phyloP scores from a whole-genome alignment of 2,797 vertebrate genomes.

The Cuculus canorus region DNA sequence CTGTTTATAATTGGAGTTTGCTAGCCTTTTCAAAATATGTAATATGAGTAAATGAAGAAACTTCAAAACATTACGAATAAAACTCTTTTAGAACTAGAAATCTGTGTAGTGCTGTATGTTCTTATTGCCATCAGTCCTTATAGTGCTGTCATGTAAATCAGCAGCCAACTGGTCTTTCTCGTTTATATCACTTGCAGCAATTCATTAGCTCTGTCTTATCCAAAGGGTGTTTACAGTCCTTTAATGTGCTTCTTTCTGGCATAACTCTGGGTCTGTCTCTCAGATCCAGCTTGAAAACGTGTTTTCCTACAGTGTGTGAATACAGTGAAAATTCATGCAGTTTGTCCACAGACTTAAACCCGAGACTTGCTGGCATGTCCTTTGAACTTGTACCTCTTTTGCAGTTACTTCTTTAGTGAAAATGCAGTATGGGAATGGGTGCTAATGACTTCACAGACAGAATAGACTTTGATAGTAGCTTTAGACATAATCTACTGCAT shows the following conservation, averaged over 20 bases:
- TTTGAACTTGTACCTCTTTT: not conserved
- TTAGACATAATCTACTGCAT: not conserved
- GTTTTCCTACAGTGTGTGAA: not conserved
- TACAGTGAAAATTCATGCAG: not conserved
- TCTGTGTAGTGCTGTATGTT: not conserved
- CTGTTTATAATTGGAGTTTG: not conserved
- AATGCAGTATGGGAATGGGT: not conserved
- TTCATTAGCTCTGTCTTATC: constrained; percentile 37
- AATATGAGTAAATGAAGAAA: constrained; percentile 7
- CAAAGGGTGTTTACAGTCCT: constrained; percentile 20
- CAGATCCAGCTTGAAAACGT: constrained; percentile 3
- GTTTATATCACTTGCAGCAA: not conserved
- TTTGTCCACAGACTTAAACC: not conserved
- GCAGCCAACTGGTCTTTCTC: not conserved
- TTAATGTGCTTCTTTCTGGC: constrained; percentile 7
- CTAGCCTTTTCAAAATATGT: not conserved
- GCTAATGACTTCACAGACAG: not conserved
- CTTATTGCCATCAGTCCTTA: not conserved
- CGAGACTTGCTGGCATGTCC: not conserved
- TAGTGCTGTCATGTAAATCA: not conserved
- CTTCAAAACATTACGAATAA: not conserved
- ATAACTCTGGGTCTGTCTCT: not conserved
- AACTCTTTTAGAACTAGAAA: not conserved
- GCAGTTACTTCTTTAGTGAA: not conserved
- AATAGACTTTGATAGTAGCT: not conserved